Percentiles rank a stretch among this genome's conserved stretches.
phyloP scores from a whole-genome alignment of 2,113 vertebrate species.

The Lampris megalopsis region DNA sequence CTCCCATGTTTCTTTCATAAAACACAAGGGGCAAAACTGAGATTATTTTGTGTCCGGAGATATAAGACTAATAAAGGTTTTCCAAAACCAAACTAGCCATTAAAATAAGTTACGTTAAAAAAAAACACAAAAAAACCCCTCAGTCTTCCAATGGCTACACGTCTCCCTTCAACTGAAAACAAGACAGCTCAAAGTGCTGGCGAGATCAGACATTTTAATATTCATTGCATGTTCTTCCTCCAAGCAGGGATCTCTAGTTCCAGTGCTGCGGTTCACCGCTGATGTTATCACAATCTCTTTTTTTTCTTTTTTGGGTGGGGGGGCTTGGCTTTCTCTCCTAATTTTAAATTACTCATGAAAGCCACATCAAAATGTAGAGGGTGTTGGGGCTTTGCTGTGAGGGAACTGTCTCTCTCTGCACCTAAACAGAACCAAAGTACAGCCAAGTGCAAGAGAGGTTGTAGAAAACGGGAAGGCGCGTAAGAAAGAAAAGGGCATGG shows the following conservation, averaged over 20 bases:
- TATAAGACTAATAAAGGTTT: background rate
- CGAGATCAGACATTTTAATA: background rate
- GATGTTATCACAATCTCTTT: too few relatives aligned
- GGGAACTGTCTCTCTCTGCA: background rate
- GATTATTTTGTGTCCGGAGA: slow-evolving; percentile 14
- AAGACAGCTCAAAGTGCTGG: too few relatives aligned
- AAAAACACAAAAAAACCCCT: background rate
- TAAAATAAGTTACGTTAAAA: too few relatives aligned
- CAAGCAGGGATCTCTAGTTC: too few relatives aligned
- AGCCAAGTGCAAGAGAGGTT: background rate
- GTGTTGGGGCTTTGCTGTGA: background rate
- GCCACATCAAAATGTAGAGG: too few relatives aligned
- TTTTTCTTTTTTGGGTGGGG: too few relatives aligned
- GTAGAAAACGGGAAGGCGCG: background rate
- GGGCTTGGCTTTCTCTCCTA: too few relatives aligned
- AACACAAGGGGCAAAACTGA: slow-evolving; percentile 29
- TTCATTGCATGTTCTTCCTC: background rate
- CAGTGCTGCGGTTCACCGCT: too few relatives aligned
- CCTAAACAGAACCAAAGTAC: background rate
- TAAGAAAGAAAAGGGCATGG: background rate
- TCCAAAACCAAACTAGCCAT: background rate
- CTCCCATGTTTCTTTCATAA: slow-evolving; percentile 47
- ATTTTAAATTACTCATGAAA: background rate
- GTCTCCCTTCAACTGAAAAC: too few relatives aligned
- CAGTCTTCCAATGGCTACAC: background rate